A percentile compares a stretch with the other conserved stretches of the same genome.
Conservation (phyloP, 2,113 vertebrate genomes). For the Lagopus muta region DNA sequence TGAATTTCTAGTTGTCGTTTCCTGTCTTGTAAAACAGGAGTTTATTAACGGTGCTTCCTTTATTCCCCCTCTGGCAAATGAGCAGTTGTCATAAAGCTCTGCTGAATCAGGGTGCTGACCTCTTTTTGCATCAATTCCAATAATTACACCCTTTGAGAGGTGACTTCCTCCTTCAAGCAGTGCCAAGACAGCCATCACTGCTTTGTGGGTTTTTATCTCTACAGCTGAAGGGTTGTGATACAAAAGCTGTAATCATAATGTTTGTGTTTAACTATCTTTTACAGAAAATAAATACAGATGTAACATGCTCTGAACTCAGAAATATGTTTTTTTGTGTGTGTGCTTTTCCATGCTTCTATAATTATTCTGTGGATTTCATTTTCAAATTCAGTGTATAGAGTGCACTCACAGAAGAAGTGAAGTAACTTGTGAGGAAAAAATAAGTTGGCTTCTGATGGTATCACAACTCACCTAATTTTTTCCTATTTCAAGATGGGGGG, state of each 20-base stretch:
- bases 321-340: neutral
- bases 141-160: constrained; percentile 24
- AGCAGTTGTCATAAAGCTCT: constrained; percentile 38
- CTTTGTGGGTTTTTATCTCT: neutral
- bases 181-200: neutral
- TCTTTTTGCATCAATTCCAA: constrained; percentile 43
- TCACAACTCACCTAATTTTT: neutral
- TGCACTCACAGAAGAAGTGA: neutral
- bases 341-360: neutral
- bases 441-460: neutral
- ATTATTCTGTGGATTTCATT: neutral
- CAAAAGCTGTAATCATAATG: neutral
- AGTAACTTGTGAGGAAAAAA: neutral
- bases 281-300: neutral
- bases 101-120: constrained; percentile 35
- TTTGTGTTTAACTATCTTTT: neutral
- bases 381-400: neutral
- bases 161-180: neutral
- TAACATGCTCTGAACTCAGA: neutral
- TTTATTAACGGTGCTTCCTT: constrained; percentile 8
- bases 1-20: constrained; percentile 37
- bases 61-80: constrained; percentile 25
- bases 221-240: neutral
- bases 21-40: constrained; percentile 4
- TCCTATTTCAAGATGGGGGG: neutral